phyloP scores from a whole-genome alignment of 2,888 invertebrate genomes.

The Protula sp. region DNA sequence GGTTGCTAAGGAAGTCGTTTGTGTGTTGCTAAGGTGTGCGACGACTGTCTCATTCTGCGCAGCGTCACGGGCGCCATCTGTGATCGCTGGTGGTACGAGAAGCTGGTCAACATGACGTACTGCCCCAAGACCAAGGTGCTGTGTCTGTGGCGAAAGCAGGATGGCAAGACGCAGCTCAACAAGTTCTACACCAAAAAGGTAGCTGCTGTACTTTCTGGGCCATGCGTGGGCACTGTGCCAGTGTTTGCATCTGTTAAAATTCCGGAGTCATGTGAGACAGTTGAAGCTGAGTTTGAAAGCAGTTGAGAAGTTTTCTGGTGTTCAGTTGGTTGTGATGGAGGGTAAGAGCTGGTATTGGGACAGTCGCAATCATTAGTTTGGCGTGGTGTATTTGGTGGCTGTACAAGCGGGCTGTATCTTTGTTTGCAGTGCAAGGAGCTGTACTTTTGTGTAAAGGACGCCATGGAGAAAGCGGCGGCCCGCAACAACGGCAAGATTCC shows the following conservation, averaged over 20 bases:
- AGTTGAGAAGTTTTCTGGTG: too few relatives aligned
- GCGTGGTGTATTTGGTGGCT: too few relatives aligned
- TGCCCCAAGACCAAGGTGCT: constrained; percentile 96
- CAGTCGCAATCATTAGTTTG: too few relatives aligned
- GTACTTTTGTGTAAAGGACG: constrained; percentile 96
- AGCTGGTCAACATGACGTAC: constrained; percentile 98
- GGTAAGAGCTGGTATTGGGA: too few relatives aligned
- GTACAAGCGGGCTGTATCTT: background rate
- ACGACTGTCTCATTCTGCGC: constrained; percentile 70
- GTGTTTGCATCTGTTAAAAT: too few relatives aligned
- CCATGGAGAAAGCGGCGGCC: constrained; percentile 83
- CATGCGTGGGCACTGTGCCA: too few relatives aligned
- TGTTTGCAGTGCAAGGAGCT: constrained; percentile 85
- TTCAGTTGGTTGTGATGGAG: too few relatives aligned
- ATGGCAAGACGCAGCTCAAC: constrained; percentile 60
- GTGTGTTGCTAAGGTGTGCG: constrained; percentile 75
- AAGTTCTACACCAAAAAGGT: constrained; percentile 99
- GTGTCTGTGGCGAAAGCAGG: constrained; percentile 93
- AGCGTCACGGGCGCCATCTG: constrained; percentile 58
- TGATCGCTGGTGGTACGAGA: constrained; percentile 91
- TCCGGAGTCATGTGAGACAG: too few relatives aligned
- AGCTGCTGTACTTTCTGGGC: too few relatives aligned
- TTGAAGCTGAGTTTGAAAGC: too few relatives aligned
- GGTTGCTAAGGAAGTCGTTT: too few relatives aligned
- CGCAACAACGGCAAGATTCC: constrained; percentile 60